These are phyloP conservation scores for Mimachlamys varia DNA, from an alignment of 2,888 invertebrate species.

Conservation along the genomic window DNA sequence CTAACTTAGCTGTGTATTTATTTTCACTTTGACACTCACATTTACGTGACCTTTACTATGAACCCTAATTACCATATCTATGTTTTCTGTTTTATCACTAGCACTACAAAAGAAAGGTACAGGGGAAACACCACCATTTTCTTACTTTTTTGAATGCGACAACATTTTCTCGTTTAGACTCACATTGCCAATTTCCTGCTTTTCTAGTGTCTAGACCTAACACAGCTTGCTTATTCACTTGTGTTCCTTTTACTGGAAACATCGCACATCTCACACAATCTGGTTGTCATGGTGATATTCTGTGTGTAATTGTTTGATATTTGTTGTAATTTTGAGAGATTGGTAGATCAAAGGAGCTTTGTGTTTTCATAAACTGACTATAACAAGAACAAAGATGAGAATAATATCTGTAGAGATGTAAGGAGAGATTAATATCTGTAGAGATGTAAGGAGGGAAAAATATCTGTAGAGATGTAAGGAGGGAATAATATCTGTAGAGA, in stretches of 20 bases:
- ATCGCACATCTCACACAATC: neutral
- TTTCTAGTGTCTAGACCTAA: conserved; percentile 26
- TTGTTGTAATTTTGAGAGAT: neutral
- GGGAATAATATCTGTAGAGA: neutral
- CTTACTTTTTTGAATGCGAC: neutral
- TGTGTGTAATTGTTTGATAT: neutral
- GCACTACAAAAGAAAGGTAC: conserved; percentile 29
- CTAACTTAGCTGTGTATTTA: too few species aligned
- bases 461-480: neutral
- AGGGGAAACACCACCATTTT: conserved; percentile 25
- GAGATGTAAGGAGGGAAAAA: neutral
- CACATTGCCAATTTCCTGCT: neutral
- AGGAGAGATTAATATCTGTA: too few species aligned
- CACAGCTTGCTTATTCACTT: conserved; percentile 12
- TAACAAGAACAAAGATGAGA: neutral
- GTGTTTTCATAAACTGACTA: neutral
- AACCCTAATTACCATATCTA: too few species aligned
- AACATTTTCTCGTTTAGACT: neutral
- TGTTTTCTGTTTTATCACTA: conserved; percentile 15
- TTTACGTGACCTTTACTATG: neutral
- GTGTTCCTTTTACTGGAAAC: neutral
- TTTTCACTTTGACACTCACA: neutral
- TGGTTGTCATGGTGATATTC: neutral
- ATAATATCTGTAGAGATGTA: neutral
- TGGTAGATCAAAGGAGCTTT: neutral